Percentiles rank a stretch among this genome's conserved stretches.
phyloP scores from a whole-genome alignment of 1,140 invertebrate genomes.

The Hycleus phaleratus region DNA sequence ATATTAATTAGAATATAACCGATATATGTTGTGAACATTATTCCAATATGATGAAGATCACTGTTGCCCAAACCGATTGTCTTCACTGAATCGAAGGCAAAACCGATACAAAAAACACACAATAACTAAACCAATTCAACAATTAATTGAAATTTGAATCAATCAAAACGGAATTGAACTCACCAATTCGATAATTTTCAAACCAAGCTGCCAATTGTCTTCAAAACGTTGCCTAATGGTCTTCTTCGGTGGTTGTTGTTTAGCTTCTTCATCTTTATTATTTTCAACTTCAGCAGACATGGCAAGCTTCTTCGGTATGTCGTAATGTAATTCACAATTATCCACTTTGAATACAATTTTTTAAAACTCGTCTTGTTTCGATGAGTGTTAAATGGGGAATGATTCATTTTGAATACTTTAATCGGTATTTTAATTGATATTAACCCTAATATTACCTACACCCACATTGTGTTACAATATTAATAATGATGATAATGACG shows the following conservation, averaged over 20 bases:
- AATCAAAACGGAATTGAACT: background rate
- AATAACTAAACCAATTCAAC: constrained; percentile 12
- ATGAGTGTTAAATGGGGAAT: background rate
- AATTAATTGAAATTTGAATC: background rate
- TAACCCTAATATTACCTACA: constrained; percentile 5
- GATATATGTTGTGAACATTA: constrained; percentile 47
- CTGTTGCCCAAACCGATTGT: constrained; percentile 35
- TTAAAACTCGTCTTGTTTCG: no score
- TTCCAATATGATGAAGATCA: constrained; percentile 45
- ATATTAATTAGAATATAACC: constrained; percentile 56
- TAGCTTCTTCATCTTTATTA: constrained; percentile 19
- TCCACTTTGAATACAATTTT: background rate
- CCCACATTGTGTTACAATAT: background rate
- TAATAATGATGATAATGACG: no score
- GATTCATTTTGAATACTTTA: background rate
- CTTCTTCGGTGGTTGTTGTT: constrained; percentile 19
- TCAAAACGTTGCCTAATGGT: background rate
- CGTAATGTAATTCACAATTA: constrained; percentile 13
- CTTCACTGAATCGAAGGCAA: constrained; percentile 49
- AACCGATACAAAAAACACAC: constrained; percentile 39
- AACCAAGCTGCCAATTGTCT: constrained; percentile 27
- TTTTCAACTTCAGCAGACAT: constrained; percentile 26
- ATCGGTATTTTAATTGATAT: constrained; percentile 6
- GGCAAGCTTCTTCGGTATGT: constrained; percentile 17
- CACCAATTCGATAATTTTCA: constrained; percentile 34